Percentiles rank a stretch among this genome's conserved stretches.
These are phyloP conservation scores for Montifringilla adamsi DNA, from an alignment of 2,113 vertebrate species.

Conservation along the genomic window DNA sequence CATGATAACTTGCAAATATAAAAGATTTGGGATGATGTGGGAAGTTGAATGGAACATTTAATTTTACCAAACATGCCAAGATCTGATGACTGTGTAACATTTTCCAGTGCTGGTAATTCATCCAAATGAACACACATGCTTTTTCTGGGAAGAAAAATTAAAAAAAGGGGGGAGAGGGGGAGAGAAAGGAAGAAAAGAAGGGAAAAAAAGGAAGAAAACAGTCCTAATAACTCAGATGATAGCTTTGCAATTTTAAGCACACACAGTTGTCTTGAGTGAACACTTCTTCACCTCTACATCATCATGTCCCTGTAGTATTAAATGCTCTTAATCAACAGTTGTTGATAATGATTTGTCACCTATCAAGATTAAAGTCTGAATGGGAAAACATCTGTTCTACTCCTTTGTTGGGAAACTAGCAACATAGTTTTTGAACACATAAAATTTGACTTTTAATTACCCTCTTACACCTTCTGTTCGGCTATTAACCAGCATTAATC, in stretches of 20 bases:
- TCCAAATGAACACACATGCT: not conserved
- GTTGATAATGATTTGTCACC: constrained; percentile 48
- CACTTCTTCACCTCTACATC: not conserved
- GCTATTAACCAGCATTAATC: not conserved
- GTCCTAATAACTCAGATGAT: not conserved
- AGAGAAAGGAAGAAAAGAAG: not conserved
- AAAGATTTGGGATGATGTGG: not conserved
- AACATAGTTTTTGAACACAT: constrained; percentile 11
- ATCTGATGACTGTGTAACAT: not conserved
- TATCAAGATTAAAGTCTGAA: constrained; percentile 50
- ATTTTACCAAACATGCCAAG: not conserved
- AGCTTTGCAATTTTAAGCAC: constrained; percentile 18
- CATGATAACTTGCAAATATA: not conserved
- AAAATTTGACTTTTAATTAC: constrained; percentile 54
- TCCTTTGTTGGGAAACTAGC: constrained; percentile 19
- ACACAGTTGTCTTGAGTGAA: constrained; percentile 3
- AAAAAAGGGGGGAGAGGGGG: fast-evolving
- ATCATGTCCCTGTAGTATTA: not conserved
- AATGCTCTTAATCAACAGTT: constrained; percentile 52
- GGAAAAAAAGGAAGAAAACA: not conserved
- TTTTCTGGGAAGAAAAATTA: not conserved
- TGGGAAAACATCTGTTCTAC: constrained; percentile 55
- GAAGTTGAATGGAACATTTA: not conserved
- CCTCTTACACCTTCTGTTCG: constrained; percentile 6
- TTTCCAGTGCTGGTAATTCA: not conserved